Evolutionary conservation across 2,113 vertebrate genomes (phyloP), one percentile per base, ranked within the genome.

Genomic region (Microcebus lehilahytsara): DNA sequence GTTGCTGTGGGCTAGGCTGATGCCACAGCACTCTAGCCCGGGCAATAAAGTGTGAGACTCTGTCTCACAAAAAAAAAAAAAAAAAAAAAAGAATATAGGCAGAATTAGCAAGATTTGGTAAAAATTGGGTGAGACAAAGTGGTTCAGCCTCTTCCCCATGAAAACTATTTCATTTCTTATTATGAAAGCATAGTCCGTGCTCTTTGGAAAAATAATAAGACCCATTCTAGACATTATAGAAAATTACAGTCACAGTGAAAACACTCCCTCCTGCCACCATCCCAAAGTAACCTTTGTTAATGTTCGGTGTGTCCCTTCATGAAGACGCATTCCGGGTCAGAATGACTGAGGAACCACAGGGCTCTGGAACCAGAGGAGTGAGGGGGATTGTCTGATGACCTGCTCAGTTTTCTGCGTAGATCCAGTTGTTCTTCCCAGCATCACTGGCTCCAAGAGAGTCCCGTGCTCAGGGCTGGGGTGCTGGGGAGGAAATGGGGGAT

Each of bases 261-360:
- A 42, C 13, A n/a, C 19, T 9, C 32, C 9, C 2, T 34, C 0
- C 10, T 53, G 30, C 32, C 0, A 0, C 58, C 51, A 42, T 7
- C 6, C 11, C 3, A 5, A 71, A 49, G 69, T 13, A 27, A 7
- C 16, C 23, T 23, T 25, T 10, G 23, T 25, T 46, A 25, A 13
- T 6, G 12, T 58, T 60, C 11, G 4, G 34, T 46, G 0, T 53
- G 60, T 27, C 25, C 22, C 60, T 79, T 9, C n/a, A 81, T 40
- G 32, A 10, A 1, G 16, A n/a, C 58, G 49, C 34, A 37, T 40
- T 79, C 80, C 40, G 78, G 46, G 0, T n/a, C 14, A 74, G 71
- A 53, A 71, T 62, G 14, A 4, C 0, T 3, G 40, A 30, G 46
- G 81, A 51, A 51, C 74, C 9, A n/a, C 0, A 17, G 34, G 60